Evolutionary conservation across 2,888 invertebrate species (phyloP), one percentile per base, ranked within the genome.

Genomic region (Acanthosepion pharaonis): DNA sequence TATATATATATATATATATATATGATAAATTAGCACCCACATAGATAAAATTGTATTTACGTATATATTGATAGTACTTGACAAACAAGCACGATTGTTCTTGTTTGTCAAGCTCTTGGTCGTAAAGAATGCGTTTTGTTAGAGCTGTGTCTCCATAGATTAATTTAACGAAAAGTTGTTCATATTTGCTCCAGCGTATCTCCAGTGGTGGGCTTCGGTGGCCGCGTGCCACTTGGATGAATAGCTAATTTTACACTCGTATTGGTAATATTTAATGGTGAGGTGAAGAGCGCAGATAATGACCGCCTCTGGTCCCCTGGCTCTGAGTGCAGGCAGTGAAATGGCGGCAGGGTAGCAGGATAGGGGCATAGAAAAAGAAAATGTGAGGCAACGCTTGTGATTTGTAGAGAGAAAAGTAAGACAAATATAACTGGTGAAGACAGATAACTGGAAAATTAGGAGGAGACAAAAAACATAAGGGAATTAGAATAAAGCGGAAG

Each of bases 211-310:
- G 78, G 78, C 78, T 78, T 78, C 78, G 33, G n/a, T n/a, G n/a
- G 78, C 78, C n/a, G 78, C 78, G n/a, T 78, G 78, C n/a, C n/a
- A 78, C 78, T 78, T 78, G 78, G 78, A n/a, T 78, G 78, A 78
- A 78, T 78, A 78, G 78, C 78, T 78, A 78, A 78, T 78, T 78
- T 78, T 78, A 78, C 78, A 78, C 78, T 78, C 78, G 11, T 78
- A 78, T 78, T 78, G 78, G 78, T 78, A 78, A 78, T 78, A 33
- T 78, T 78, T 78, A 78, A 78, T 78, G 78, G 78, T 78, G 78
- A 78, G n/a, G 78, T 78, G 78, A 78, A 78, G 78, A 78, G 78
- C 9, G n/a, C n/a, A 78, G 78, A 78, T 78, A 78, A 78, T 33
- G 78, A n/a, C 78, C 78, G 78, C 78, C 78, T 33, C 11, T 78